Percentiles rank a stretch among this genome's conserved stretches.
Evolutionary conservation across 2,113 vertebrate genomes (phyloP).

Genomic region (Talpa occidentalis): DNA sequence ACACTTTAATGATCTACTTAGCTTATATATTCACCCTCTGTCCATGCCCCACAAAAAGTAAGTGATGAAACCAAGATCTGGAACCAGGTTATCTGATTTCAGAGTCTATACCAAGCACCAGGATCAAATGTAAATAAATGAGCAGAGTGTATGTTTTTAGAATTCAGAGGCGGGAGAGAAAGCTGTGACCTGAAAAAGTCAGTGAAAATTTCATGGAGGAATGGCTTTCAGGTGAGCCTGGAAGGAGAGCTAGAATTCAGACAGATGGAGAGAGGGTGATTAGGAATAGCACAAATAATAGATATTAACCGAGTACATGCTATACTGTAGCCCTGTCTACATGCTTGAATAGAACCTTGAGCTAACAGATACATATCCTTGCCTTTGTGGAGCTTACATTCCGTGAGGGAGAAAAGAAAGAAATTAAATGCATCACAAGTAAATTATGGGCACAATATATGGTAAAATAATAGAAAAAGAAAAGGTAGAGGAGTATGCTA

Average conservation of each 20-base stretch:
- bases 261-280: background rate
- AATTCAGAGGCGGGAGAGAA: background rate
- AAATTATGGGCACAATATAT: background rate
- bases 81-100: background rate
- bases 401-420: background rate
- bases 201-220: background rate
- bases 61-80: background rate
- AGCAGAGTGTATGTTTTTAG: background rate
- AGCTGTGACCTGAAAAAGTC: background rate
- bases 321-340: background rate
- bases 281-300: background rate
- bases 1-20: background rate
- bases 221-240: background rate
- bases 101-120: background rate
- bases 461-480: background rate
- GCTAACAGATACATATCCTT: background rate
- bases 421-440: background rate
- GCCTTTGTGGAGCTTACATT: background rate
- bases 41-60: background rate
- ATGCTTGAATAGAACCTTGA: background rate
- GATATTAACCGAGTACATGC: background rate
- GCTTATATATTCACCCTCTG: background rate
- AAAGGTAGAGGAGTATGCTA: background rate
- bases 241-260: background rate
- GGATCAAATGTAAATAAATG: background rate